Conservation (phyloP, 2,797 vertebrate genomes). For the Peromyscus aztecus region DNA sequence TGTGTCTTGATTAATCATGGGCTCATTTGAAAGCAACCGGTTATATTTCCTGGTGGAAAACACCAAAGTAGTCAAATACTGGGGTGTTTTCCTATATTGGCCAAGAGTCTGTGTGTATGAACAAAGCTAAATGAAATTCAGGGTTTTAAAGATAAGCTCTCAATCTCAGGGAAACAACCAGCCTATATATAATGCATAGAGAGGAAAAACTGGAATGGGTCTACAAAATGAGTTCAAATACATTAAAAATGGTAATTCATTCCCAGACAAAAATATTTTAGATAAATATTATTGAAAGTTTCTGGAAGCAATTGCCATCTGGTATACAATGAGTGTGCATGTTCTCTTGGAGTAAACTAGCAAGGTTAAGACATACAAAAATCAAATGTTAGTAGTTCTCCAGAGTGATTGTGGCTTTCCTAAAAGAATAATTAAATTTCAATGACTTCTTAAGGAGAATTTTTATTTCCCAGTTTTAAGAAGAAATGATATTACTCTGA, state of each 20-base stretch:
- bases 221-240: background rate
- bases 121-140: background rate
- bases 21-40: conserved; percentile 51
- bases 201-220: background rate
- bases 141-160: background rate
- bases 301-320: background rate
- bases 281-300: background rate
- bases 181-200: background rate
- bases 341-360: background rate
- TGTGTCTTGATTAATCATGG: conserved; percentile 44
- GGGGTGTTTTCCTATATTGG: background rate
- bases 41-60: background rate
- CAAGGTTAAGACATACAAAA: background rate
- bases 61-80: conserved; percentile 22
- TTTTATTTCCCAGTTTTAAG: background rate
- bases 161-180: background rate
- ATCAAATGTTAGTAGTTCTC: background rate
- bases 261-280: background rate
- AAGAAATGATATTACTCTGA: background rate
- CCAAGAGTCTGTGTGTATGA: background rate
- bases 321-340: too few species aligned
- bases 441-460: background rate
- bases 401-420: background rate
- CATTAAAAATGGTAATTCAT: conserved; percentile 12
- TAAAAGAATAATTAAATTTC: background rate